Percentiles rank a stretch among this genome's conserved stretches.
phyloP scores from a whole-genome alignment of 2,113 vertebrate genomes.

The Paraplagusia blochii region DNA sequence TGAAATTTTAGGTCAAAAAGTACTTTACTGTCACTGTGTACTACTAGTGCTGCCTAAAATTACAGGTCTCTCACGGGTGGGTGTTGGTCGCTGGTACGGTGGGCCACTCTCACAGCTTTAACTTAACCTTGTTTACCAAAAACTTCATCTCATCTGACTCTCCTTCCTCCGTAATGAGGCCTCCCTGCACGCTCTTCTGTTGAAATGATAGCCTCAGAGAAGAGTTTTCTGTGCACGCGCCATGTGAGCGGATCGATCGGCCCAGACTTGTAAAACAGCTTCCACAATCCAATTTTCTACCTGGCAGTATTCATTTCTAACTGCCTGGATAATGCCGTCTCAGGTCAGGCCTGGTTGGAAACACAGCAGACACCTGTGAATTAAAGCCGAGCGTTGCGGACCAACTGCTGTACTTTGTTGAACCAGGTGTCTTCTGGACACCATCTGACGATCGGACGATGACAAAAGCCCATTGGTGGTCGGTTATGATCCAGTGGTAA shows the following conservation, averaged over 20 bases:
- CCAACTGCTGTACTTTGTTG: too few relatives aligned
- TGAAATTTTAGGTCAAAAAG: too few relatives aligned
- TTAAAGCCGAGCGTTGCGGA: constrained; percentile 7
- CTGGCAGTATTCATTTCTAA: constrained; percentile 47
- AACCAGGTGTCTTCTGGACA: too few relatives aligned
- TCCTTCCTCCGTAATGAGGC: constrained; percentile 47
- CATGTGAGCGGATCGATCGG: constrained; percentile 51
- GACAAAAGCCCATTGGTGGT: too few relatives aligned
- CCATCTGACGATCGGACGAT: too few relatives aligned
- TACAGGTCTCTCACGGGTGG: too few relatives aligned
- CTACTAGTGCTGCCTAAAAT: too few relatives aligned
- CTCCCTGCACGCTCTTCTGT: constrained; percentile 48
- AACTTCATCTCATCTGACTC: constrained; percentile 30
- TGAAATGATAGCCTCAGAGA: constrained; percentile 61
- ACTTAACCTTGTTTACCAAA: constrained; percentile 26
- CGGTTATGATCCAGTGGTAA: too few relatives aligned
- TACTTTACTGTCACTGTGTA: too few relatives aligned
- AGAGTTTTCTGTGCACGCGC: constrained; percentile 46
- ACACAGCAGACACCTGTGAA: constrained; percentile 19
- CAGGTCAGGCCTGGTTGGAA: constrained; percentile 29
- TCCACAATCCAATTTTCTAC: constrained; percentile 51
- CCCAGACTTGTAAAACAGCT: constrained; percentile 59
- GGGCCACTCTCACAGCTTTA: not conserved
- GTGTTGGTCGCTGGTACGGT: too few relatives aligned
- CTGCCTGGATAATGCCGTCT: constrained; percentile 32